These are phyloP conservation scores for Coenobita brevimanus DNA, from an alignment of 1,140 invertebrate genomes.

Conservation along the genomic window DNA sequence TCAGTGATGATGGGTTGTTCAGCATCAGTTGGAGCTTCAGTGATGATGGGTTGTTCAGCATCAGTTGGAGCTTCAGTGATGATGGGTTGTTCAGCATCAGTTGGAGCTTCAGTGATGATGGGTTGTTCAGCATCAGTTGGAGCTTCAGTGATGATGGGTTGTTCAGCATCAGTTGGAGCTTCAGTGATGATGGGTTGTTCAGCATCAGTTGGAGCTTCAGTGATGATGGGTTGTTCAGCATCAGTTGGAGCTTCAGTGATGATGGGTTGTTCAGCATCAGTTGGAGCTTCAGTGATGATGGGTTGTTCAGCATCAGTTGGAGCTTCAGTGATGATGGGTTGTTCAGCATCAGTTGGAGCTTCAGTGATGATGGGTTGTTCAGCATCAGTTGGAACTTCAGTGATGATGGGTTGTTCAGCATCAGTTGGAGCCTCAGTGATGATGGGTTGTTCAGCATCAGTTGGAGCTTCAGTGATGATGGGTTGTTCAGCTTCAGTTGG, in stretches of 20 bases:
- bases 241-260: not conserved
- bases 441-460: constrained; percentile 1
- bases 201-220: not conserved
- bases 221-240: not conserved
- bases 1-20: not conserved
- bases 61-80: not conserved
- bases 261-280: no score
- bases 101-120: not conserved
- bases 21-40: not conserved
- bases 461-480: not conserved
- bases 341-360: not conserved
- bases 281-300: no score
- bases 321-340: not conserved
- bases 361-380: not conserved
- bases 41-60: no score
- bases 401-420: not conserved
- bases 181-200: not conserved
- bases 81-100: not conserved
- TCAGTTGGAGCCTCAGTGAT: not conserved
- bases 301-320: not conserved
- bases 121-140: not conserved
- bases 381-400: not conserved
- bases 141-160: not conserved
- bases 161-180: not conserved
- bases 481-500: not conserved